Conservation (phyloP, 2,797 vertebrate genomes). For the Otolemur crassicaudatus region DNA sequence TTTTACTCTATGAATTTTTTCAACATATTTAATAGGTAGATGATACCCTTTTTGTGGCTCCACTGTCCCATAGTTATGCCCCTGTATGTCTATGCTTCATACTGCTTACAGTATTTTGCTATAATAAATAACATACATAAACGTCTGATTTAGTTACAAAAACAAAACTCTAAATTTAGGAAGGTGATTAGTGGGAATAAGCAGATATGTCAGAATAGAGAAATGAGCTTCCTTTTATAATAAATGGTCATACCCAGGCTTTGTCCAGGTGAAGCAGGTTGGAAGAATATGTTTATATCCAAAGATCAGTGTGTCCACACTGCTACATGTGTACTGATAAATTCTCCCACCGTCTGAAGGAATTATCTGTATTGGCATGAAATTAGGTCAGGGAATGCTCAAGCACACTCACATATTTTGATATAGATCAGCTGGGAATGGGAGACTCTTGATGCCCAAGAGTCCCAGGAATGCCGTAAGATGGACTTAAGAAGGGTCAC, state of each 20-base stretch:
- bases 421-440: not conserved
- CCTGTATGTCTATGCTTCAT: not conserved
- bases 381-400: not conserved
- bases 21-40: not conserved
- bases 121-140: not conserved
- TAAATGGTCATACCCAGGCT: not conserved
- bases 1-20: not conserved
- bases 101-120: not conserved
- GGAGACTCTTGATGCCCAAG: not conserved
- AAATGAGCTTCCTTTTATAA: not conserved
- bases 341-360: not conserved
- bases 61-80: not conserved
- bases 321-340: not conserved
- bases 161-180: not conserved
- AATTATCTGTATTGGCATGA: not conserved
- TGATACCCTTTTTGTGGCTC: not conserved
- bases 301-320: not conserved
- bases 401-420: not conserved
- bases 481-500: not conserved
- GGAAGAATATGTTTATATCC: not conserved
- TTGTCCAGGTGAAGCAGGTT: not conserved
- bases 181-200: not conserved
- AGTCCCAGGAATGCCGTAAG: not conserved
- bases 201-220: not conserved
- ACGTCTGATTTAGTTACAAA: not conserved